phyloP scores from a whole-genome alignment of 1,140 invertebrate genomes.

The Phymastichus coffea region DNA sequence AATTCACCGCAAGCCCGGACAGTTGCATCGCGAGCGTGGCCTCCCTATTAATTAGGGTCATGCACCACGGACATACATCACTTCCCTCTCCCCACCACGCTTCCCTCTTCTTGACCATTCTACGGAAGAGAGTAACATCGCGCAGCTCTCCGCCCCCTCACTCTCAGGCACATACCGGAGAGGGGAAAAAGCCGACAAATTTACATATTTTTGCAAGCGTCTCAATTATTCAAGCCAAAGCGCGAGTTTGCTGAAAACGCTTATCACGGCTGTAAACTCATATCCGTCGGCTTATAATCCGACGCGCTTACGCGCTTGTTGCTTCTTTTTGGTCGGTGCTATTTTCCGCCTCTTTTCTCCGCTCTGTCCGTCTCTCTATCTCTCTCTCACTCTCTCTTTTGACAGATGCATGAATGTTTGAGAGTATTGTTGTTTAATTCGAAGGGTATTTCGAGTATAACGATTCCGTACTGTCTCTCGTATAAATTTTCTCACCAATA shows the following conservation, averaged over 20 bases:
- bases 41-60: slow-evolving; percentile 56
- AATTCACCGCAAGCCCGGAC: slow-evolving; percentile 47
- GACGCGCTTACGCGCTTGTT: neutral
- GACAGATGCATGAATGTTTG: no score
- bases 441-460: no score
- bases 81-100: slow-evolving; percentile 15
- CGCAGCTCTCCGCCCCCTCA: no score
- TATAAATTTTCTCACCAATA: no score
- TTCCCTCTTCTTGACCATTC: neutral
- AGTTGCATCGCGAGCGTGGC: slow-evolving; percentile 51
- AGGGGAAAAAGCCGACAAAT: slow-evolving; percentile 19
- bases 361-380: slow-evolving; percentile 15
- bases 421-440: no score
- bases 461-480: no score
- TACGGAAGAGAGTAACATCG: neutral
- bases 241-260: slow-evolving; percentile 17
- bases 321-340: no score
- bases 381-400: neutral
- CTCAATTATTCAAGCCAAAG: slow-evolving; percentile 34
- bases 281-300: slow-evolving; percentile 17
- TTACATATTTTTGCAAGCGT: slow-evolving; percentile 36
- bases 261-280: slow-evolving; percentile 36
- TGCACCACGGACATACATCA: slow-evolving; percentile 52
- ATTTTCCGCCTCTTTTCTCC: slow-evolving; percentile 13
- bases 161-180: neutral